A percentile compares a stretch with the other conserved stretches of the same genome.
These are phyloP conservation scores for Ormyrus pomaceus DNA, from an alignment of 2,888 invertebrate species.

Conservation along the genomic window DNA sequence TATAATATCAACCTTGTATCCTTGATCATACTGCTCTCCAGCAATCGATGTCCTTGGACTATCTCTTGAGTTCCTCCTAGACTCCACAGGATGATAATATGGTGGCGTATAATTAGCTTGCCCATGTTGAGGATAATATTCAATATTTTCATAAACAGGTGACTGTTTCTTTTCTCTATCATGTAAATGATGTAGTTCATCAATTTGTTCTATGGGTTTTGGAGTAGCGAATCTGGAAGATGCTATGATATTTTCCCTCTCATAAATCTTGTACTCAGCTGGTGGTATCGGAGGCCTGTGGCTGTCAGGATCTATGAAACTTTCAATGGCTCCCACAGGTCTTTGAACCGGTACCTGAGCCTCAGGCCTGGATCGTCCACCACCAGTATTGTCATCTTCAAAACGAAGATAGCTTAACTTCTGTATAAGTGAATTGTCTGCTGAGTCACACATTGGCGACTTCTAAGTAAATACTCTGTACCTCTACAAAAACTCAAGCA, in stretches of 20 bases:
- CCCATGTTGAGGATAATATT: constrained; percentile 83
- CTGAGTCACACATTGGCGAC: constrained; percentile 72
- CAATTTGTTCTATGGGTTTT: constrained; percentile 83
- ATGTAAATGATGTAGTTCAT: constrained; percentile 71
- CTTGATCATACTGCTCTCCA: constrained; percentile 75
- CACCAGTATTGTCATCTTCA: constrained; percentile 67
- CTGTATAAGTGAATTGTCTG: constrained; percentile 72
- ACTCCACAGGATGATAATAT: constrained; percentile 80
- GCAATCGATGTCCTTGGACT: constrained; percentile 72
- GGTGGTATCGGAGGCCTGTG: constrained; percentile 63
- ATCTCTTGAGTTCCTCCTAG: constrained; percentile 74
- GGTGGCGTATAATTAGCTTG: constrained; percentile 76
- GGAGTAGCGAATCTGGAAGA: constrained; percentile 88
- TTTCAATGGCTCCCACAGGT: constrained; percentile 82
- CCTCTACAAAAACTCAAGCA: constrained; percentile 10
- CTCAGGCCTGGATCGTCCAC: constrained; percentile 69
- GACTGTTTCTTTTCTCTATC: constrained; percentile 70
- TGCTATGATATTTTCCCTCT: constrained; percentile 85
- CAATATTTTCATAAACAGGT: constrained; percentile 89
- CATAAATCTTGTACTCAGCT: constrained; percentile 80
- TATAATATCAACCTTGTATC: constrained; percentile 65
- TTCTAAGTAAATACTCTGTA: constrained; percentile 5
- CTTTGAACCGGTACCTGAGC: constrained; percentile 75
- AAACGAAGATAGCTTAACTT: constrained; percentile 72
- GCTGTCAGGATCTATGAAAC: constrained; percentile 77